Base-by-base conservation (phyloP, 64 coral and sea anemone genomes). In the Montipora sp. region DNA sequence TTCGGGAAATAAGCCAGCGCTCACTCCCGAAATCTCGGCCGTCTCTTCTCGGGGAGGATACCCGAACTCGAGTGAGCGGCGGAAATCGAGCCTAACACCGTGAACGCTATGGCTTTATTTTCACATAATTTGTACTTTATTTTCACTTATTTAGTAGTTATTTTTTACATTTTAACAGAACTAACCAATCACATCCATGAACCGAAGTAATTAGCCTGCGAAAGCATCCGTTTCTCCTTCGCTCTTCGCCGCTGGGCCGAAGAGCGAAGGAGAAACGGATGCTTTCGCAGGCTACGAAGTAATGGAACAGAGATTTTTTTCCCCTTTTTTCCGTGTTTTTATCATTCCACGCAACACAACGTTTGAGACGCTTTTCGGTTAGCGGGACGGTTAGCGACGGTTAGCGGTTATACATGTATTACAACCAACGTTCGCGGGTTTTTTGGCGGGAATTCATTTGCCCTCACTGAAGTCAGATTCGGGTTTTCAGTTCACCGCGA, bases 61-160 rank as follows among this genome's bases (percentile, higher is more conserved):
- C 24, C 27, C 27, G 27, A 27, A 27, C 27, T 27, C 27, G 27
- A 27, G 27, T 27, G 27, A 27, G 27, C 27, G 27, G 27, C 27
- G 1, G 27, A 27, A 27, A 27, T 27, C 27, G 27, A 27, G 27
- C 27, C 27, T 1, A 27, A 27, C 27, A 27, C 27, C 27, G 83
- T 91, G 89, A 91, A 91, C 89, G 70, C 78, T 53, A 51, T 68
- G 89, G 24, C 60, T 67, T 90, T 91, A 69, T 82, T 82, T 83
- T 73, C 45, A 67, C 78, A 67, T 82, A 73, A 74, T 82, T 91
- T 16, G 66, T 22, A 48, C 66, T 45, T 80, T 69, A 16, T 48
- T 60, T 43, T 63, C 51, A 83, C 55, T 84, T 70, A 67, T 84
- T 84, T 84, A 27, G 80, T 60, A 83, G 50, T 84, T 66, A 66